Base-by-base conservation (phyloP, 2,797 vertebrate genomes). In the Antennarius maculatus region DNA sequence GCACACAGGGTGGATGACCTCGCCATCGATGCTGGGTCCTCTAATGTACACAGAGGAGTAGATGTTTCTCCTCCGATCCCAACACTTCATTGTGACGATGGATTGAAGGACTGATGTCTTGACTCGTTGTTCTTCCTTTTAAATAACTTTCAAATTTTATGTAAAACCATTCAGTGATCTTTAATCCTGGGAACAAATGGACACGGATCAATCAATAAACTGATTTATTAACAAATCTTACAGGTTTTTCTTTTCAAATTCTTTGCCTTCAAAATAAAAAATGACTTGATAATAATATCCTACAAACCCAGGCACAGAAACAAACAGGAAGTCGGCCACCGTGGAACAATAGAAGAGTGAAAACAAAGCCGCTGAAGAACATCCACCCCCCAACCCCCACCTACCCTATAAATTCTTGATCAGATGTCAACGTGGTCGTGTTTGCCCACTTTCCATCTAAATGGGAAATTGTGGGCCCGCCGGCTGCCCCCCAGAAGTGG, bases 41-140 rank as follows among this genome's bases (percentile, higher is more conserved):
- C 63, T 55, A 77, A 78, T 78, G 86, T 81, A 88, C 85, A 90
- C 83, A 91, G 48, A 82, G 56, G 57, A 82, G 52, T 73, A 37
- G 47, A 85, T 82, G 78, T 72, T 78, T 77, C 61, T 56, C 23
- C 56, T 70, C 6, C 0, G 50, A 45, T 16, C 48, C 34, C 69
- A 55, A 12, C 28, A 42, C 37, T 42, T 15, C 12, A n/a, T 56
- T 71, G 63, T 76, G 81, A 75, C 70, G 57, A 80, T 75, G 82
- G 54, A 71, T 85, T 88, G 77, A 83, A 73, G 76, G 15, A 53
- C 28, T 61, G 56, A 34, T 34, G 23, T 23, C 23, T 23, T 23
- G 23, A 23, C 2, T 23, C 2, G 23, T 23, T 23, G 23, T 2
- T 23, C 23, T 23, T 23, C 23, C 23, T 60, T 62, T 65, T 51